Conservation (phyloP, 2,113 vertebrate genomes). For the Elachura formosa region DNA sequence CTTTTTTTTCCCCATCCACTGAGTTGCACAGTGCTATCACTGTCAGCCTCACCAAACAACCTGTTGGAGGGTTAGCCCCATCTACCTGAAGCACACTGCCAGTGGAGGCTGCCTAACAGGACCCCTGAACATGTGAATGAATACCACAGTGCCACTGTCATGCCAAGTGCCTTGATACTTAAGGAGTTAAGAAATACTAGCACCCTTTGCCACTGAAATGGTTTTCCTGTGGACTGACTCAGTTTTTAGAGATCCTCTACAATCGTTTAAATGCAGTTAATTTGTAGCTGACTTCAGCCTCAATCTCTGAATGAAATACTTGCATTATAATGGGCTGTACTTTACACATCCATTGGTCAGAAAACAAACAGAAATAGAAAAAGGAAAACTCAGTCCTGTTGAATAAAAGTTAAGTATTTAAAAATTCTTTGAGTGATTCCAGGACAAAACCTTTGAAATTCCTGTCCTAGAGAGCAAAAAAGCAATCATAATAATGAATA, state of each 20-base stretch:
- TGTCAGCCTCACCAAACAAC: background rate
- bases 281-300: background rate
- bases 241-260: background rate
- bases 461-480: background rate
- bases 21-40: background rate
- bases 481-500: background rate
- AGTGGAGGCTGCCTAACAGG: background rate
- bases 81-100: no score
- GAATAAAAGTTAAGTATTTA: background rate
- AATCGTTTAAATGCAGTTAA: background rate
- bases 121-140: background rate
- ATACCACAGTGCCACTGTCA: background rate
- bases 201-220: background rate
- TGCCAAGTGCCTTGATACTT: background rate
- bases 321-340: background rate
- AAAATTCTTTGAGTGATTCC: background rate
- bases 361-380: background rate
- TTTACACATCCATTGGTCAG: background rate
- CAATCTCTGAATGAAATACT: background rate
- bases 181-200: background rate
- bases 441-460: background rate
- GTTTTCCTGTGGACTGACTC: background rate
- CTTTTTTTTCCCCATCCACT: fast-evolving
- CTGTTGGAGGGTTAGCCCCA: background rate
- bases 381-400: background rate